phyloP scores from a whole-genome alignment of 2,797 vertebrate species.

The Geotria australis region DNA sequence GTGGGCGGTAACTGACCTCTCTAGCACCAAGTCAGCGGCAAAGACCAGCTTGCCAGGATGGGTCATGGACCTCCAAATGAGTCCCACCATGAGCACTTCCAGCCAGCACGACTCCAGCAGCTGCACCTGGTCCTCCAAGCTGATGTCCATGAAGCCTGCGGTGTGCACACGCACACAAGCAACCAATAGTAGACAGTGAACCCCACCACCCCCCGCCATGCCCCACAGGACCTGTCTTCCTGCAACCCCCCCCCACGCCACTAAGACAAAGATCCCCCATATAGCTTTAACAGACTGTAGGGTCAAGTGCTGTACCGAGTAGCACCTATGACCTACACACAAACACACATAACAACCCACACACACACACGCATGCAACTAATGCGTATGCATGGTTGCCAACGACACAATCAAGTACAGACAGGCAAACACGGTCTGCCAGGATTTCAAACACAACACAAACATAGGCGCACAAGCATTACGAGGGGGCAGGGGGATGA shows the following conservation, averaged over 20 bases:
- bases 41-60: conserved; percentile 86
- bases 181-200: background rate
- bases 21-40: conserved; percentile 58
- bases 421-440: too few species aligned
- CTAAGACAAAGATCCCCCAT: too few species aligned
- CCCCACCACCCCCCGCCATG: too few species aligned
- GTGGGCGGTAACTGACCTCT: conserved; percentile 31
- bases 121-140: conserved; percentile 53
- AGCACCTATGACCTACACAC: background rate
- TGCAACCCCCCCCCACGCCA: too few species aligned
- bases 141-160: conserved; percentile 55
- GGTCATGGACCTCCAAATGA: conserved; percentile 87
- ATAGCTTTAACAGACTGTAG: too few species aligned
- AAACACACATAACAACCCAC: too few species aligned
- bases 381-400: background rate
- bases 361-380: background rate
- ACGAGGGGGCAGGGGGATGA: too few species aligned
- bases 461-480: too few species aligned
- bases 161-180: background rate
- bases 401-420: too few species aligned
- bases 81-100: conserved; percentile 78
- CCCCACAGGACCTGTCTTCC: too few species aligned
- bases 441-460: too few species aligned
- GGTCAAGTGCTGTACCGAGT: too few species aligned
- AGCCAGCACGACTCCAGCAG: conserved; percentile 84